Evolutionary conservation across 2,113 vertebrate genomes (phyloP), one percentile per base, ranked within the genome.

Genomic region (Brachyhypopomus gauderio): DNA sequence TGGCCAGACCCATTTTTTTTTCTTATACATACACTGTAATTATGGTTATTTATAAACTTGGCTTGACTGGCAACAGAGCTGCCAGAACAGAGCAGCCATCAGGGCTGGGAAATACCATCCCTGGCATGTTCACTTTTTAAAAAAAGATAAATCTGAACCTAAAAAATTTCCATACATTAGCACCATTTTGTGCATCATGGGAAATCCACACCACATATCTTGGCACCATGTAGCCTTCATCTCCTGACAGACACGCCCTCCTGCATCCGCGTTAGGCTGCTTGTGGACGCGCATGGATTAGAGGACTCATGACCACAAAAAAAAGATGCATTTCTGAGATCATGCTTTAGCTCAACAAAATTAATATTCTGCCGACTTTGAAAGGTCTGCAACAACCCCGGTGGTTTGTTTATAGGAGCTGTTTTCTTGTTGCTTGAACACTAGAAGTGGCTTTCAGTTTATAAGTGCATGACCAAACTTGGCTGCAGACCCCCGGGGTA

Each of bases 21-120:
- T 5, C 23, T 72, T 52, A 52, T 52, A 84, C 86, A 55, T 71
- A 90, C 84, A 87, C 92, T 89, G 85, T 91, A 91, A 94, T 94
- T 93, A 93, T 84, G 36, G 87, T 88, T 92, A 93, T 93, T 93
- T 94, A 91, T 92, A 91, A 91, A 91, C 83, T 80, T 84, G 91
- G 90, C 87, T 84, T 83, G 81, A 69, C 85, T 70, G 79, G 77
- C 87, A 84, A 74, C 90, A 89, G 38, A 52, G 7, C n/a, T 80
- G 81, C 85, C 84, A 82, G 69, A 85, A 63, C 83, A 79, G 62
- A 89, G 88, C 83, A 88, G 89, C 87, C 85, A 86, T 84, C 84
- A 82, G 81, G 80, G 80, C 86, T 85, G 83, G 82, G 75, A 81
- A 88, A 86, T 63, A 74, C 85, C 30, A 85, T 85, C 52, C 77